phyloP scores from a whole-genome alignment of 1,140 invertebrate genomes.

The Nixonia krombeini region DNA sequence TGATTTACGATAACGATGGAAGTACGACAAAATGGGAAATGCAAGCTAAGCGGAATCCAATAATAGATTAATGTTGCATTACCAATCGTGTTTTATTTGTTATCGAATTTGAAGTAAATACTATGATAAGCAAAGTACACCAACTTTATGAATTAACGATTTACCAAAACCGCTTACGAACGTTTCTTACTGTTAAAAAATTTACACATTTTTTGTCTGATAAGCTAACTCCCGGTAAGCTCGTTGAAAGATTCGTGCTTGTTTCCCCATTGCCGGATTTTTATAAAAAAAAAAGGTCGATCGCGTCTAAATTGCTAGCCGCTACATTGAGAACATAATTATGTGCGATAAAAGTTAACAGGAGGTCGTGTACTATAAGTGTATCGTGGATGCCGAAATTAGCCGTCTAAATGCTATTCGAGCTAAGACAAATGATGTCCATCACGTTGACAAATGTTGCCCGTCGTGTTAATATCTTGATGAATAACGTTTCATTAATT shows the following conservation, averaged over 20 bases:
- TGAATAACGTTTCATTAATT: constrained; percentile 41
- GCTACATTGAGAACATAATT: no score
- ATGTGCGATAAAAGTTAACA: constrained; percentile 21
- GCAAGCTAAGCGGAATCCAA: constrained; percentile 45
- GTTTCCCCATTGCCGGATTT: no score
- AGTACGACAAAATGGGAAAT: constrained; percentile 36
- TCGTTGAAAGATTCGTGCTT: no score
- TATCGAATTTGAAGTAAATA: constrained; percentile 40
- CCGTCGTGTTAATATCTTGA: constrained; percentile 31
- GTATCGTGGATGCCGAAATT: constrained; percentile 35
- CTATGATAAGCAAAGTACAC: constrained; percentile 35
- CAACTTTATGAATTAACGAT: constrained; percentile 32
- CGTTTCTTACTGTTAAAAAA: no score
- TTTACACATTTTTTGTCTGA: neutral
- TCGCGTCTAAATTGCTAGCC: no score
- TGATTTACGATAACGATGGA: constrained; percentile 9
- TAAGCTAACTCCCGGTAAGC: no score
- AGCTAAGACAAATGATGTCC: constrained; percentile 41
- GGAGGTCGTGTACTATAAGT: constrained; percentile 20
- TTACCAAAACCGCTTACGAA: no score
- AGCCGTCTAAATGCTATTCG: constrained; percentile 32
- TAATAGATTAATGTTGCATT: constrained; percentile 47
- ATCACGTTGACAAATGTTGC: constrained; percentile 39
- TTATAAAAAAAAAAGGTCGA: no score
- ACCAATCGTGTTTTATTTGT: constrained; percentile 38